Evolutionary conservation across 2,113 vertebrate species (phyloP), one percentile per base, ranked within the genome.

Genomic region (Microtus pennsylvanicus): DNA sequence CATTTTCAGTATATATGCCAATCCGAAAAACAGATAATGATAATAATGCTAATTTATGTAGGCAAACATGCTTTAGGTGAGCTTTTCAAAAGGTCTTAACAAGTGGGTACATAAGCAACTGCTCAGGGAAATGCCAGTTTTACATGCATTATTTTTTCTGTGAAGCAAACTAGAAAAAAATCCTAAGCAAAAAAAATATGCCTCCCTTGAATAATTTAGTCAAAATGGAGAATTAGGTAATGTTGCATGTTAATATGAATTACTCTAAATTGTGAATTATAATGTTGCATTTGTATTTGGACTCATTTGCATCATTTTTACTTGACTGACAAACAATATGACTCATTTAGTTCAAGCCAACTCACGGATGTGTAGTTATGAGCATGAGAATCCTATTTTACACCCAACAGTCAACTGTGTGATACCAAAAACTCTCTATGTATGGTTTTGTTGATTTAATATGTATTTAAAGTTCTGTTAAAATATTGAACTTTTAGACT

Each of bases 51-150:
- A 94, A 96, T 63, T 83, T 52, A 91, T 30, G 22, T 21, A 91
- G 16, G 17, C 45, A 47, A n/a, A 95, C 9, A 80, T 30, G 2
- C 65, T 92, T 95, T 91, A 70, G 24, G 5, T 38, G 90, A 91
- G 85, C 8, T 82, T 95, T 91, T 94, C 35, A 85, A 88, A 90
- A 94, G 90, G 90, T 74, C 47, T 81, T 85, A 94, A 93, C 33
- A 89, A 90, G 6, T 76, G 30, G 35, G 24, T 38, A 55, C 1
- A 38, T 21, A 93, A 55, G 16, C 50, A 11, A 81, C 38, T 24
- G 83, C 35, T 91, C 30, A 67, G 22, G 94, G 50, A 95, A 94
- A 91, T 76, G 35, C 19, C 35, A 78, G 52, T 33, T 92, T 74
- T 87, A 63, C 0, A 1, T 35, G 78, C 72, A 90, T 55, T 89